A percentile compares a stretch with the other conserved stretches of the same genome.
Evolutionary conservation across 2,888 invertebrate genomes (phyloP).

Genomic region (Oxycera nigricornis): DNA sequence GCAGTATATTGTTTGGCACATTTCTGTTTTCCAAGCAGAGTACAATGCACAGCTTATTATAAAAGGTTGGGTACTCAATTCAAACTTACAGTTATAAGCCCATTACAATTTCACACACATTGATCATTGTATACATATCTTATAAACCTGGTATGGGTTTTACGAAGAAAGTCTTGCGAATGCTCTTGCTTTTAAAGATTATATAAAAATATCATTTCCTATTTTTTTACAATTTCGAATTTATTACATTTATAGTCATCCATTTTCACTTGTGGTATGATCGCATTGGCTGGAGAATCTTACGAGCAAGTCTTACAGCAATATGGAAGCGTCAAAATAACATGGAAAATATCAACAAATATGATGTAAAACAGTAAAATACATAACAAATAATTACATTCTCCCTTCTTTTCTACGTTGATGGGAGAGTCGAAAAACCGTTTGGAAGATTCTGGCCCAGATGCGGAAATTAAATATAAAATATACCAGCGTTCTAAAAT

Average conservation of each 20-base stretch:
- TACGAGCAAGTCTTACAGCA: background rate
- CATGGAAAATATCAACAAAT: background rate
- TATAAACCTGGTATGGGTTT: background rate
- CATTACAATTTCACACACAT: background rate
- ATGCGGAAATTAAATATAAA: too few species aligned
- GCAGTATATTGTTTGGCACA: slow-evolving; percentile 43
- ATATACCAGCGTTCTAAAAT: too few species aligned
- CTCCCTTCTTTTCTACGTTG: too few species aligned
- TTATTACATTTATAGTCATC: slow-evolving; percentile 23
- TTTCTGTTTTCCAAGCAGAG: slow-evolving; percentile 31
- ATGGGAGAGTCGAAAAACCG: too few species aligned
- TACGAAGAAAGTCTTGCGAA: background rate
- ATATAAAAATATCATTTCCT: slow-evolving; percentile 45
- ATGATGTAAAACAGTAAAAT: too few species aligned
- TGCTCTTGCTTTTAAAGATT: slow-evolving; percentile 40
- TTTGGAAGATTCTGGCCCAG: too few species aligned
- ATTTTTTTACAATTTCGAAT: slow-evolving; percentile 23
- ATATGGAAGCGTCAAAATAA: background rate
- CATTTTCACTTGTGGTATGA: background rate
- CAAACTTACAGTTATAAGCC: slow-evolving; percentile 8
- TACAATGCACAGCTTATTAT: slow-evolving; percentile 19
- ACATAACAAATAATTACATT: too few species aligned
- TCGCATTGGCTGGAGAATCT: background rate
- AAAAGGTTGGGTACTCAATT: background rate
- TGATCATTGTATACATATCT: slow-evolving; percentile 19